phyloP scores from a whole-genome alignment of 2,888 invertebrate species.

The Lycia hirtaria region DNA sequence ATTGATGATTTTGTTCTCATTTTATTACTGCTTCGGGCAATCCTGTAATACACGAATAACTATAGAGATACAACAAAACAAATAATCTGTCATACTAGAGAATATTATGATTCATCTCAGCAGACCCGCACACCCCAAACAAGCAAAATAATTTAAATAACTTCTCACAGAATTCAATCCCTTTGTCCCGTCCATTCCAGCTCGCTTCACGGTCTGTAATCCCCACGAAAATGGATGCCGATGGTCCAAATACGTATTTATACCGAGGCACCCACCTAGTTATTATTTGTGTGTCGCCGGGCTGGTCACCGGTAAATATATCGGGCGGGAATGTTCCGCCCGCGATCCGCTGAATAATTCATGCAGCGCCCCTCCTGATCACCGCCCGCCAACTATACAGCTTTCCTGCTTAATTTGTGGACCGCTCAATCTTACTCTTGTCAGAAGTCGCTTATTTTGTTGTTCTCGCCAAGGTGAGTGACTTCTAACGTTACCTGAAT shows the following conservation, averaged over 20 bases:
- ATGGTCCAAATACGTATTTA: constrained; percentile 44
- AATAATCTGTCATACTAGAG: constrained; percentile 2
- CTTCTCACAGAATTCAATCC: constrained; percentile 36
- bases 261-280: constrained; percentile 39
- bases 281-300: constrained; percentile 61
- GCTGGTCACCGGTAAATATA: constrained; percentile 68
- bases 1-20: too few species aligned
- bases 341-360: constrained; percentile 70
- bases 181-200: constrained; percentile 37
- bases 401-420: constrained; percentile 64
- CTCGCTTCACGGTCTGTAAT: constrained; percentile 37
- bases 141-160: constrained; percentile 28
- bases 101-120: background rate
- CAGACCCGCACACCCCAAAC: constrained; percentile 15
- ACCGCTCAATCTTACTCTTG: constrained; percentile 59
- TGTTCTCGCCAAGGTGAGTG: constrained; percentile 40
- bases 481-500: constrained; percentile 37
- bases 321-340: constrained; percentile 53
- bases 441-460: constrained; percentile 49
- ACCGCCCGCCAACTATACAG: constrained; percentile 52
- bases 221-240: constrained; percentile 36
- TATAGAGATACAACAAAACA: background rate
- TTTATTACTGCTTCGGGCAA: background rate
- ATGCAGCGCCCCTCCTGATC: constrained; percentile 63
- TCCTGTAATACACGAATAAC: background rate